A percentile compares a stretch with the other conserved stretches of the same genome.
Evolutionary conservation across 2,113 vertebrate species (phyloP).

Genomic region (Ciconia maguari): DNA sequence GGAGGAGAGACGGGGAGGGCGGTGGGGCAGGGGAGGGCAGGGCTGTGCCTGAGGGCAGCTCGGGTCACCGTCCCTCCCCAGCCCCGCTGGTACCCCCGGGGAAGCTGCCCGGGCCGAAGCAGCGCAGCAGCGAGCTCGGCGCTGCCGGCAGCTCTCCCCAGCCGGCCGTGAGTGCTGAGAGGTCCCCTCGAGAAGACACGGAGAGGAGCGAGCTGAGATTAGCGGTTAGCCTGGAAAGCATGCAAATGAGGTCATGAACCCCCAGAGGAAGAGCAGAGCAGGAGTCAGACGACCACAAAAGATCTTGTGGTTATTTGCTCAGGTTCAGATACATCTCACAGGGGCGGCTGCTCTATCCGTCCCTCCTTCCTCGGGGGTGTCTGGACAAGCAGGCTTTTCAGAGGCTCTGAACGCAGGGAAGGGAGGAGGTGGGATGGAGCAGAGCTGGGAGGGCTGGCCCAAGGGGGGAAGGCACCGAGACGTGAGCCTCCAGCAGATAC

Average conservation of each 20-base stretch:
- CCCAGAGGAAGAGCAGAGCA: not conserved
- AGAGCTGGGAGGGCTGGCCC: not conserved
- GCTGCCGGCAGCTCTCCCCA: not conserved
- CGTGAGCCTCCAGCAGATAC: not conserved
- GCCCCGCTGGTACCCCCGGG: rapidly evolving
- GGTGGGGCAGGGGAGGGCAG: not conserved
- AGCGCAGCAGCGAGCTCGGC: rapidly evolving
- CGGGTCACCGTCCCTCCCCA: not conserved
- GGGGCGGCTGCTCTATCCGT: not conserved
- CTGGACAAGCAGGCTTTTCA: not conserved
- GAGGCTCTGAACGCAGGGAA: not conserved
- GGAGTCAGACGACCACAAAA: not conserved
- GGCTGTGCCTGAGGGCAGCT: not conserved
- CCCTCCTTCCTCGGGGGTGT: not conserved
- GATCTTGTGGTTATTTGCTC: not conserved
- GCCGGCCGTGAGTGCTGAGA: not conserved
- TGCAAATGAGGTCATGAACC: not conserved
- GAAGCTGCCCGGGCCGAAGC: rapidly evolving
- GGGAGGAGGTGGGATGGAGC: not conserved
- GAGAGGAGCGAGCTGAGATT: not conserved
- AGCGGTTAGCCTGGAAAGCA: not conserved
- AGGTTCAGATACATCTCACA: not conserved
- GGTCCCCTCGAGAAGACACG: not conserved
- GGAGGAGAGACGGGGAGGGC: not conserved
- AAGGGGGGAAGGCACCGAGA: rapidly evolving